These are phyloP conservation scores for Phoxinus dragarum DNA, from an alignment of 2,797 vertebrate genomes.

Conservation along the genomic window DNA sequence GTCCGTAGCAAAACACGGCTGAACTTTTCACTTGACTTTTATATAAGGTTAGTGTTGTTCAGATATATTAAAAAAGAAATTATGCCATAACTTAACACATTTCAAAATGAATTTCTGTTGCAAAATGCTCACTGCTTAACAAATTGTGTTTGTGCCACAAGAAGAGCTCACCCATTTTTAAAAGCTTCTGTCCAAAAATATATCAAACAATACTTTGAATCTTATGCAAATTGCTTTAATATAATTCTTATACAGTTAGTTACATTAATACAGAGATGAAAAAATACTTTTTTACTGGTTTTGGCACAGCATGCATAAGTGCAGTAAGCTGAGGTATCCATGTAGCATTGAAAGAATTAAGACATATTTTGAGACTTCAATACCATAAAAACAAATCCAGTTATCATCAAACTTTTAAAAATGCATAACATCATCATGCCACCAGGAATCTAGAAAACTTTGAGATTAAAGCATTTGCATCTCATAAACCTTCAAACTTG, in stretches of 20 bases:
- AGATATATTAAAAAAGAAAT: neutral
- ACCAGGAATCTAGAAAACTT: neutral
- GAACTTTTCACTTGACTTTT: no score
- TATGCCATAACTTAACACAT: neutral
- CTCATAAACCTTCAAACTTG: neutral
- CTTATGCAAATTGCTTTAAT: neutral
- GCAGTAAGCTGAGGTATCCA: neutral
- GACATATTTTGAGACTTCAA: neutral
- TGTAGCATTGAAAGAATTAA: neutral
- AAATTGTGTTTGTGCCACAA: neutral
- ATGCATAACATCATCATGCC: neutral
- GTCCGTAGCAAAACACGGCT: neutral
- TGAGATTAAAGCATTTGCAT: neutral
- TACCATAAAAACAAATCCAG: neutral
- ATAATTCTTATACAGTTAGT: neutral
- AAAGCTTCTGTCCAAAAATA: neutral
- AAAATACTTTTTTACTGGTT: neutral
- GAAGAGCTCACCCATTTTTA: neutral
- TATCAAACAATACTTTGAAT: neutral
- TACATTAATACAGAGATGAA: constrained; percentile 11
- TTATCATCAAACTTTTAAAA: neutral
- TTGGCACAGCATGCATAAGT: constrained; percentile 12
- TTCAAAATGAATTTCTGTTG: neutral
- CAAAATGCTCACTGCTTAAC: neutral
- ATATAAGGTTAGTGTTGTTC: neutral